Base-by-base conservation (phyloP, 2,888 invertebrate genomes). In the Minunthozetes semirufus region DNA sequence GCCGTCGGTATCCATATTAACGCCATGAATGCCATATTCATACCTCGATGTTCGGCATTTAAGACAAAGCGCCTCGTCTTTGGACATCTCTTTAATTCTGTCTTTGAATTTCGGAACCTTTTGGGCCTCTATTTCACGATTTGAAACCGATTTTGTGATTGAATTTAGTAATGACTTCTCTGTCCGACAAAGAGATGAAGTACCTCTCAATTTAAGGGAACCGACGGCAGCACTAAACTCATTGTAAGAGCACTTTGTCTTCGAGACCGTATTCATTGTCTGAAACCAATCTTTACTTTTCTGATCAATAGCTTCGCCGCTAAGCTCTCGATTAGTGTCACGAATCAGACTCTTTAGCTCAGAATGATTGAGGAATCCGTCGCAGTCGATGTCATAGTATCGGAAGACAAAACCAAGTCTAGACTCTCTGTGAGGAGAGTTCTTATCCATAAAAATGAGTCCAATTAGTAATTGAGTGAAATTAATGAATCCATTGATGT, bases 141-240 rank as follows among this genome's bases (percentile, higher is more conserved):
- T 22, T 15, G n/a, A 17, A 29, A 72, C 29, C 22, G 25, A 27
- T 17, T 72, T n/a, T 17, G 56, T 59, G 38, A 72, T 72, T 15
- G 19, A 38, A 1, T 17, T 27, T 1, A 72, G 11, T 13, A 63
- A 8, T 72, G 72, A 59, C 19, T 72, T 70, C 1, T 19, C 22
- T 9, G n/a, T 19, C 1, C 72, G 72, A 61, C 72, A 72, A 1
- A 63, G 29, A 22, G 22, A 29, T n/a, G 53, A 25, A 4, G 15
- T 61, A 4, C 48, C 17, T 6, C n/a, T 22, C 29, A 72, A n/a
- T n/a, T 29, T 87, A 19, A 88, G 82, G 78, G 89, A 88, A 4
- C 87, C 87, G 9, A 89, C 88, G 0, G 86, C 86, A 1, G 50
- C 11, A 2, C 19, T 17, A 13, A 72, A 72, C 13, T 72, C 72